Evolutionary conservation across 2,888 invertebrate genomes (phyloP).

Genomic region (Brachyptera risi): DNA sequence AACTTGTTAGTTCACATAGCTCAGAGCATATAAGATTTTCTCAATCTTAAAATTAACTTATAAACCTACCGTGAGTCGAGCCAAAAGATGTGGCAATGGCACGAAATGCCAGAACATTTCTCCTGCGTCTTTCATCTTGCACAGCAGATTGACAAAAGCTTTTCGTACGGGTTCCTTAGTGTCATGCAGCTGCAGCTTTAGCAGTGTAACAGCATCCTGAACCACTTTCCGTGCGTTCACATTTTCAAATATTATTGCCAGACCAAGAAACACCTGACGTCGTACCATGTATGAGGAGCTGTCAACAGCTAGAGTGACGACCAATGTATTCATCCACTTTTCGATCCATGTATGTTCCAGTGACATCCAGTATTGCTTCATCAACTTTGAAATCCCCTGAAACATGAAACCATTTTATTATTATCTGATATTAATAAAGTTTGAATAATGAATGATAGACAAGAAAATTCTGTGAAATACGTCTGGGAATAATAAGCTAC

Average conservation of each 20-base stretch:
- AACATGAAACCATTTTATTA: too few relatives aligned
- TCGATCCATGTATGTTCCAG: constrained; percentile 30
- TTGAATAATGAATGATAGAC: too few relatives aligned
- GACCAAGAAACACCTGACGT: background rate
- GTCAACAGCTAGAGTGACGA: constrained; percentile 27
- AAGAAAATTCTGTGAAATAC: too few relatives aligned
- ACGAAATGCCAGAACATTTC: background rate
- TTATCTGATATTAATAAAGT: too few relatives aligned
- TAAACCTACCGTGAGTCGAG: background rate
- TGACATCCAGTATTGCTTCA: too few relatives aligned
- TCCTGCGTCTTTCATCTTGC: background rate
- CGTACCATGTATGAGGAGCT: background rate
- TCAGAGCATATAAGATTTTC: too few relatives aligned
- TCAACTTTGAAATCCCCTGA: too few relatives aligned
- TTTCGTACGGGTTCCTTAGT: background rate
- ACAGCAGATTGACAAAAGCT: background rate
- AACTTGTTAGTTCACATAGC: too few relatives aligned
- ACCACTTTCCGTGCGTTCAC: background rate
- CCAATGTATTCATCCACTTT: constrained; percentile 29
- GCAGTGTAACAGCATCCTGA: background rate
- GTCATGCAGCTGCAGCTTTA: background rate
- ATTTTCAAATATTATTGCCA: background rate
- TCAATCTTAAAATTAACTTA: too few relatives aligned
- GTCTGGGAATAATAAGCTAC: too few relatives aligned
- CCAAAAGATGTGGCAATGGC: background rate